Evolutionary conservation across 92 coral and sea anemone species (phyloP).

Genomic region (Phenganax stokvisi): DNA sequence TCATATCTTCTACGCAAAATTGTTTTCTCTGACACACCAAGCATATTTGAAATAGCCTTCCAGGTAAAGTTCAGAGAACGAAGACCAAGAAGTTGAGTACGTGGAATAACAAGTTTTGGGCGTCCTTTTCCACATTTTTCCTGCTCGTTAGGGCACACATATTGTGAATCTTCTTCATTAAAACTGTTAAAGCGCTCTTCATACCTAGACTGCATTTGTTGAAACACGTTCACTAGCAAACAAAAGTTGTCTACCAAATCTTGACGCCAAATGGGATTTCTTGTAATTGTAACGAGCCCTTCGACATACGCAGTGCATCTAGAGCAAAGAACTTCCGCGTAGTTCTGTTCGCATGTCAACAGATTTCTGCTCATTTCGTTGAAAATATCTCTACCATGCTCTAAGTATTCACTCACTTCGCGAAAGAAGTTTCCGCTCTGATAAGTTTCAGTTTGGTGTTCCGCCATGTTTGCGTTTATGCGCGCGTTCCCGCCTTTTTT

Average conservation of each 20-base stretch:
- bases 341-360: not conserved
- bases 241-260: not conserved
- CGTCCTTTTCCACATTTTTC: slow-evolving; percentile 31
- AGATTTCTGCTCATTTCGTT: not conserved
- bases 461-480: not conserved
- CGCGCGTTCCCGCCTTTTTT: not conserved
- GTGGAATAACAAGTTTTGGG: slow-evolving; percentile 48
- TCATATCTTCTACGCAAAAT: slow-evolving; percentile 42
- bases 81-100: slow-evolving; percentile 49
- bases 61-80: slow-evolving; percentile 53
- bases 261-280: not conserved
- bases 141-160: not conserved
- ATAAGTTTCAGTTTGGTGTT: not conserved
- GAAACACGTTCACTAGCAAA: not conserved
- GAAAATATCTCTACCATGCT: not conserved
- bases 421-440: not conserved
- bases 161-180: not conserved
- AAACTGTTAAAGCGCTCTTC: not conserved
- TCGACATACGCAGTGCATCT: not conserved
- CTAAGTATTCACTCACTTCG: too few relatives aligned
- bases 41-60: slow-evolving; percentile 44
- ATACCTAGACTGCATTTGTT: not conserved
- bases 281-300: not conserved
- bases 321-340: not conserved
- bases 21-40: slow-evolving; percentile 54